Evolutionary conservation across 2,888 invertebrate species (phyloP).

Genomic region (Drosophila atroscutellata): DNA sequence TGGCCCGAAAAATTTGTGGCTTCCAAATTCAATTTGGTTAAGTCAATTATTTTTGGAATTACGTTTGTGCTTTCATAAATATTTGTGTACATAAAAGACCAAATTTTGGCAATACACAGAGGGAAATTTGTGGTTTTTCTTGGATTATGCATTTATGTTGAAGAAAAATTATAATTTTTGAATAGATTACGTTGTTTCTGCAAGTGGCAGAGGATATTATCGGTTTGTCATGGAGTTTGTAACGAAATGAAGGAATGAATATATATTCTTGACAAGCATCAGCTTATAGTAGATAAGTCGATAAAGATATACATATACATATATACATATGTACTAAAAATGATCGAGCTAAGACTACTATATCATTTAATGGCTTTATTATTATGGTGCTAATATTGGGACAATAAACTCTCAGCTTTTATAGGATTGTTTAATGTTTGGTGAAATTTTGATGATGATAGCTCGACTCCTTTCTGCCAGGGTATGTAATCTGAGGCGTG

Average conservation of each 20-base stretch:
- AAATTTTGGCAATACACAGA: not conserved
- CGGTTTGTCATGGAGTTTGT: not conserved
- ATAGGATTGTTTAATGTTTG: too few relatives aligned
- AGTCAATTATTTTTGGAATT: constrained; percentile 8
- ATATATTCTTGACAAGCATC: not conserved
- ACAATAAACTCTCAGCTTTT: not conserved
- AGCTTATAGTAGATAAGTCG: not conserved
- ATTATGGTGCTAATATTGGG: too few relatives aligned
- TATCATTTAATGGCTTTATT: not conserved
- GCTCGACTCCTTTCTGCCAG: too few relatives aligned
- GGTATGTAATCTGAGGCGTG: too few relatives aligned
- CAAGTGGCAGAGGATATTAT: not conserved
- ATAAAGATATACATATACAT: too few relatives aligned
- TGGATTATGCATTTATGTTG: not conserved
- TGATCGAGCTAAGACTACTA: not conserved
- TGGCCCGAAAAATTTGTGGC: constrained; percentile 18
- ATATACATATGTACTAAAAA: too few relatives aligned
- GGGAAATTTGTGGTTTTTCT: not conserved
- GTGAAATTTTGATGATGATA: too few relatives aligned
- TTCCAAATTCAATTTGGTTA: constrained; percentile 10
- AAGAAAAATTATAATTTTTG: not conserved
- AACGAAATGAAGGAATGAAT: not conserved
- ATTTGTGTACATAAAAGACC: not conserved
- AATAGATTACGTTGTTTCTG: not conserved
- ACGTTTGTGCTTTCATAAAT: constrained; percentile 1